Evolutionary conservation across 1,140 invertebrate species (phyloP), one percentile per base, ranked within the genome.

Genomic region (Proctacanthus coquilletti): DNA sequence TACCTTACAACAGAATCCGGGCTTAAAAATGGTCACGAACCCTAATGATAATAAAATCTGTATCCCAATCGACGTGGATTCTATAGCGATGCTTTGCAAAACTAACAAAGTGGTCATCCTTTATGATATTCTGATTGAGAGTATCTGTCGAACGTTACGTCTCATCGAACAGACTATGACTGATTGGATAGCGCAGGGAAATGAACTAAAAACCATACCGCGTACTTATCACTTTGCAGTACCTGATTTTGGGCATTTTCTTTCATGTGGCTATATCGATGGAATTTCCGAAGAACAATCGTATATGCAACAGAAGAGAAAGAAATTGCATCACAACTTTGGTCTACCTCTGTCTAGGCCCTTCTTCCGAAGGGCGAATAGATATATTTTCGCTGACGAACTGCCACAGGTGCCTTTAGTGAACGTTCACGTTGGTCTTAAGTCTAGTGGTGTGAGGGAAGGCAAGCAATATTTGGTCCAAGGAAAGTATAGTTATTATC

Each of bases 401-500:
- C 44, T 50, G 14, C 50, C 54, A 19, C 44, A 42, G 4, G 62
- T 63, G 8, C 70, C 72, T 27, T 51, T 92, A 17, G 52, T 78
- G 5, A 85, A 86, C 60, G 77, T 82, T 2, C 87, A 94, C 52
- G 50, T 70, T 40, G 66, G 71, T 5, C 50, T 81, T 25, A 38
- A 53, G 3, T 39, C 60, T 42, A 62, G 61, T 38, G 63, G 63
- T 48, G 65, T 74, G 64, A 54, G 39, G 18, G 52, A 51, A 37
- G 47, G 50, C 38, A 49, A 50, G 21, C 49, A 56, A 41, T 55
- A 52, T 38, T 39, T 84, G 19, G 86, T 98, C 2, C 64, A 77
- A 42, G 94, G 95, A 3, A 70, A 73, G 37, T 98, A 98, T 60
- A 67, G 74, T 2, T 99, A 98, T 65, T 79, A 93, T 61, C 95